Conservation (phyloP, 1,140 invertebrate genomes). For the Adoxophyes honmai region DNA sequence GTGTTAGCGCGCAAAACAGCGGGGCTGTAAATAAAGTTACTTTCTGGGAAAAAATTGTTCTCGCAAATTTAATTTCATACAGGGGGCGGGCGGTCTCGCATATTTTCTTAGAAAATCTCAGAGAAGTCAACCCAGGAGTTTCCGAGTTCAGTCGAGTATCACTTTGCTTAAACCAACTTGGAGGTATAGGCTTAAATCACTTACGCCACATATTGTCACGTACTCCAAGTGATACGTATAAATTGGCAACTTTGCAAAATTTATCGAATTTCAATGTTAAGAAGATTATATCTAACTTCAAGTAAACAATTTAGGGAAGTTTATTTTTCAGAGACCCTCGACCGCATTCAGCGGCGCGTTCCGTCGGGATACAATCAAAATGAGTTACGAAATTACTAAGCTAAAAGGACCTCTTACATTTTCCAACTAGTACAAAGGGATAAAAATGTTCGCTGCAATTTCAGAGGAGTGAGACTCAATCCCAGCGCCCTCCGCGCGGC, state of each 20-base stretch:
- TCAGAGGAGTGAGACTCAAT: constrained; percentile 56
- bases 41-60: constrained; percentile 38
- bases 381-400: constrained; percentile 58
- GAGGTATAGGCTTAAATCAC: constrained; percentile 1
- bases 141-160: constrained; percentile 1
- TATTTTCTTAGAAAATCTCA: constrained; percentile 24
- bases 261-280: not conserved
- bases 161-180: not conserved
- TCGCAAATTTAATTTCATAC: constrained; percentile 40
- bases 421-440: constrained; percentile 64
- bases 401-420: constrained; percentile 57
- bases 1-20: constrained; percentile 15
- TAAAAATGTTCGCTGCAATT: constrained; percentile 70
- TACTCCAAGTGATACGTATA: not conserved
- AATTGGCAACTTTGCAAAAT: not conserved
- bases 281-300: constrained; percentile 17
- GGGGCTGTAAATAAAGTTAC: constrained; percentile 37
- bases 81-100: constrained; percentile 23
- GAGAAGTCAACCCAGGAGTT: constrained; percentile 4
- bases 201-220: not conserved
- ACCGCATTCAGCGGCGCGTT: constrained; percentile 35
- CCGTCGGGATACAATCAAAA: constrained; percentile 52
- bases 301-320: constrained; percentile 27
- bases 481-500: constrained; percentile 31
- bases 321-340: constrained; percentile 21